Evolutionary conservation across 2,888 invertebrate species (phyloP).

Genomic region (Muscina levida): DNA sequence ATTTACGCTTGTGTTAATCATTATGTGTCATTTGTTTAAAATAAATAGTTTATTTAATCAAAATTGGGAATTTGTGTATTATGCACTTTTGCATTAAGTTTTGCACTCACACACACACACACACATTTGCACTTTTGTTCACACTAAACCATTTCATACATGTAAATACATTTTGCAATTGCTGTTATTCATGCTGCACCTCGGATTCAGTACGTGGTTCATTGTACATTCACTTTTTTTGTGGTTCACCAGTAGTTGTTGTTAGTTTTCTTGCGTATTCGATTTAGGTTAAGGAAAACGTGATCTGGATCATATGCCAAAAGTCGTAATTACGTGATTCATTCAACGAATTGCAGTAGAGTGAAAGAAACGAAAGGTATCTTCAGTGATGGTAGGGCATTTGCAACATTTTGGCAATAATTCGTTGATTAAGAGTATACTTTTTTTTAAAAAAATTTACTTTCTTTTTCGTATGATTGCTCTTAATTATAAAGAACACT

Average conservation of each 20-base stretch:
- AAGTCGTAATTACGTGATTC: slow-evolving; percentile 42
- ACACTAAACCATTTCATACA: neutral
- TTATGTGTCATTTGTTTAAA: no score
- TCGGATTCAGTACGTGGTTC: neutral
- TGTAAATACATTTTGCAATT: neutral
- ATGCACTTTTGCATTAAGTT: no score
- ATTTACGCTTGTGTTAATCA: no score
- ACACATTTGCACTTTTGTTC: neutral
- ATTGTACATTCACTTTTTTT: neutral
- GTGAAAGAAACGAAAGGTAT: no score
- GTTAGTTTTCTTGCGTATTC: neutral
- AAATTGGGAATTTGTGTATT: slow-evolving; percentile 11
- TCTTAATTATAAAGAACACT: no score
- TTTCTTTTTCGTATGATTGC: no score
- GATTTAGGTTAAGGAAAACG: slow-evolving; percentile 51
- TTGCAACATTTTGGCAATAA: no score
- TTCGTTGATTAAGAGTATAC: no score
- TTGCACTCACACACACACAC: no score
- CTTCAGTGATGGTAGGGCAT: no score
- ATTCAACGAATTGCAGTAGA: no score
- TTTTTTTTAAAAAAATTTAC: no score
- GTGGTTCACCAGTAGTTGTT: neutral
- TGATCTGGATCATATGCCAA: slow-evolving; percentile 52
- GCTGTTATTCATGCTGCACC: neutral
- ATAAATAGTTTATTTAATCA: neutral